These are phyloP conservation scores for Bathynomus jamesi DNA, from an alignment of 1,140 invertebrate species.

Conservation along the genomic window DNA sequence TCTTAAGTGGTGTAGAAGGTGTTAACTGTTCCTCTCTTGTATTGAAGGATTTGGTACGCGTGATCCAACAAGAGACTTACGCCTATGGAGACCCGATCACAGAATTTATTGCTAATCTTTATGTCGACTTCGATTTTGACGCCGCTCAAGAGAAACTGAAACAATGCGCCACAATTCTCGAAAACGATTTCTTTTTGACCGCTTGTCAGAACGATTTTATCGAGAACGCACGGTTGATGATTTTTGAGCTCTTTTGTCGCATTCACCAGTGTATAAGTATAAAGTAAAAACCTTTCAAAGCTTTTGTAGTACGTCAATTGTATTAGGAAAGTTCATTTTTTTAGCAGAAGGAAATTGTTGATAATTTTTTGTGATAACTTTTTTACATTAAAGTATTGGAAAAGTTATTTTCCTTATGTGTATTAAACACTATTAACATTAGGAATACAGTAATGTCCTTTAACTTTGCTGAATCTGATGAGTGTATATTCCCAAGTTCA, in stretches of 20 bases:
- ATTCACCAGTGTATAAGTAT: slow-evolving; percentile 68
- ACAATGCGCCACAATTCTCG: slow-evolving; percentile 90
- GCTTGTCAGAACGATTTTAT: slow-evolving; percentile 95
- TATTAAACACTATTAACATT: too few species aligned
- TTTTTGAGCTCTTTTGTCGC: slow-evolving; percentile 99
- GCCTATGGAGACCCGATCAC: slow-evolving; percentile 98
- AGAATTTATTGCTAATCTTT: slow-evolving; percentile 96
- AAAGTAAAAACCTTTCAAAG: slow-evolving; percentile 13
- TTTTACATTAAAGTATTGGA: too few species aligned
- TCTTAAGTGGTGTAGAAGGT: too few species aligned
- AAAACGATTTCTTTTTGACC: slow-evolving; percentile 96
- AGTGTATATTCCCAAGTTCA: too few species aligned
- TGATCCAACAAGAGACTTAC: slow-evolving; percentile 98
- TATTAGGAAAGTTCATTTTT: neutral
- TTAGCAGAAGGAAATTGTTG: neutral
- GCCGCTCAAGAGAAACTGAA: slow-evolving; percentile 91
- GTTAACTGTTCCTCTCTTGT: neutral
- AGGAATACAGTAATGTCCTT: too few species aligned
- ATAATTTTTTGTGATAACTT: slow-evolving; percentile 27
- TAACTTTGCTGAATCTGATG: too few species aligned
- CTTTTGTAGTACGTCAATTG: too few species aligned
- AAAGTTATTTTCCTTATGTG: too few species aligned
- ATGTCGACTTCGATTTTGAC: slow-evolving; percentile 99
- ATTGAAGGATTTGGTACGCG: slow-evolving; percentile 92
- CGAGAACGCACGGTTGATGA: slow-evolving; percentile 97